These are phyloP conservation scores for Operophtera brumata DNA, from an alignment of 2,888 invertebrate species.

Conservation along the genomic window DNA sequence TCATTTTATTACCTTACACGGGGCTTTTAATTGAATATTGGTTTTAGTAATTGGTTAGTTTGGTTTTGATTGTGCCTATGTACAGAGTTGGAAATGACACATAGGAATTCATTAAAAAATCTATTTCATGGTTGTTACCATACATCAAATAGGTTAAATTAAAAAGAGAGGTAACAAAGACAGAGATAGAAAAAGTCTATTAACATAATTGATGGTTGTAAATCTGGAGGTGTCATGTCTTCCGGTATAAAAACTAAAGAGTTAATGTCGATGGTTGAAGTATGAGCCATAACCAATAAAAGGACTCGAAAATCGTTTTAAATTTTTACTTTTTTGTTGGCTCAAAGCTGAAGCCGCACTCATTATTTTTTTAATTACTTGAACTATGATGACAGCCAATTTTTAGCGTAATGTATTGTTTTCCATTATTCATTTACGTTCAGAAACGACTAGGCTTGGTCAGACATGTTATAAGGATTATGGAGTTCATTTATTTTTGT, in stretches of 20 bases:
- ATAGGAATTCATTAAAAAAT: no score
- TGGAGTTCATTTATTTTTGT: no score
- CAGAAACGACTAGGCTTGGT: background rate
- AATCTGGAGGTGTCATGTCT: constrained; percentile 68
- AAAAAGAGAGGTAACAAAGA: constrained; percentile 31
- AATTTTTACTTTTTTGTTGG: constrained; percentile 22
- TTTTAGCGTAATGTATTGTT: constrained; percentile 39
- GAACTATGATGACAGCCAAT: constrained; percentile 40
- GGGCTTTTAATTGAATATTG: constrained; percentile 1
- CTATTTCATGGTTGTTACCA: background rate
- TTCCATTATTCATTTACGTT: constrained; percentile 24
- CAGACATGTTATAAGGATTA: no score
- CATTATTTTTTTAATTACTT: constrained; percentile 50
- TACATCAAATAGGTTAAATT: constrained; percentile 26
- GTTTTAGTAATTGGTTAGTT: background rate
- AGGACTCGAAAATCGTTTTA: constrained; percentile 28
- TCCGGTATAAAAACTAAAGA: constrained; percentile 59
- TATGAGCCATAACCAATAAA: constrained; percentile 37
- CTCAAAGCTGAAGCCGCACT: constrained; percentile 31
- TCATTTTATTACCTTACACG: constrained; percentile 9
- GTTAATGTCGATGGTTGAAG: constrained; percentile 42
- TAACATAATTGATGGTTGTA: constrained; percentile 67
- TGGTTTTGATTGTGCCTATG: background rate
- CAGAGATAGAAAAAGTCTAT: constrained; percentile 50
- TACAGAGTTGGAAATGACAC: no score